Base-by-base conservation (phyloP, 2,113 vertebrate species). In the Istiophorus platypterus region DNA sequence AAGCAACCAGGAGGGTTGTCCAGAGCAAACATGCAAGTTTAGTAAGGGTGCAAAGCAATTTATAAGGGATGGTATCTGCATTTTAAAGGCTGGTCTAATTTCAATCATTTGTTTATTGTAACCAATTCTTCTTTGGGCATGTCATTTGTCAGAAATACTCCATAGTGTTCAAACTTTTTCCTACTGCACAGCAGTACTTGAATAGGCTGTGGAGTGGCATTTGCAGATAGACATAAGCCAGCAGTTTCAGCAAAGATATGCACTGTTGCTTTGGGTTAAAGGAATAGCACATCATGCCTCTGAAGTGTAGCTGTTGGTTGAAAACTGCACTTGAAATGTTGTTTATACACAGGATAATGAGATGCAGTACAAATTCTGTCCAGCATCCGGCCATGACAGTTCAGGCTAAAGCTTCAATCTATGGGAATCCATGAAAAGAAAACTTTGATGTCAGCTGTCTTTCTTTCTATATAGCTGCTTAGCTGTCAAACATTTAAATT, bases 401-500 rank as follows among this genome's bases (percentile, higher is more conserved):
- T 20, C n/a, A 64, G 31, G 29, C 41, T 14, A 34, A 66, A 37
- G 58, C 57, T 39, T 27, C 24, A 14, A 26, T 49, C 37, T 13
- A 12, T 0, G 54, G 45, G 22, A 71, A 59, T 11, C 20, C 24
- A 24, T 52, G 39, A 49, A 39, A 47, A 47, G 42, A 63, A 47
- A 58, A 11, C 63, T 56, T 41, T 57, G 24, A 18, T 26, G 29
- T 13, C 49, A 54, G 47, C 45, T 49, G 29, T 22, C 27, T 24
- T 24, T 67, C 47, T 52, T 7, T 62, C 65, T 45, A 5, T 51
- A 61, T 24, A 80, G 61, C 61, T 64, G 15, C 52, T 69, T 57
- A 58, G 29, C 41, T 69, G 54, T 78, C 75, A 42, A 31, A 71
- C 27, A 14, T 75, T 29, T 72, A 51, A 72, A 76, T 72, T 86